Evolutionary conservation across 2,888 invertebrate species (phyloP), one percentile per base, ranked within the genome.

Genomic region (Halictus ligatus): DNA sequence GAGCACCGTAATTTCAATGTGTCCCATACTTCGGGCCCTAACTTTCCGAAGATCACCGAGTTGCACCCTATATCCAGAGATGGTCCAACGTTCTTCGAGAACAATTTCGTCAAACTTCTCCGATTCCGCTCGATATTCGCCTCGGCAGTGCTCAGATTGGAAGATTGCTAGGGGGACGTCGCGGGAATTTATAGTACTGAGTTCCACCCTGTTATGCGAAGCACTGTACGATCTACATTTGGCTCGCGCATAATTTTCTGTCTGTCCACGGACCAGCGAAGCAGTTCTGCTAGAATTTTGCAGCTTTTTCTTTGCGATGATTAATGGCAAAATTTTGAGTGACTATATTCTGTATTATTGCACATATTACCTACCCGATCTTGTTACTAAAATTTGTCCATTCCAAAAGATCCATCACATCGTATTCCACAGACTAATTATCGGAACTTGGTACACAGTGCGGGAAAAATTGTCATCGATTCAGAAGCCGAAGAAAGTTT

Each of bases 91-190:
- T 72, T 83, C 72, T 82, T 75, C 75, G 21, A 46, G 76, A 54
- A 83, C 76, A 64, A 76, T 83, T 83, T 73, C 54, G 75, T 83
- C 80, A 67, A 81, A 84, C 75, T 80, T 77, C 79, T 71, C 50
- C 50, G n/a, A 58, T n/a, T 29, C 15, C 4, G 40, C 25, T n/a
- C 67, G 50, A 35, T 54, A 40, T 29, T 54, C 54, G 12, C 48
- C 48, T 21, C 54, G 21, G 21, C 60, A 7, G 25, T 60, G 25
- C 29, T 60, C 25, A 1, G 13, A 60, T 60, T 15, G 25, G n/a
- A 60, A 60, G n/a, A 60, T 60, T 60, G 60, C 25, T 5, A 5
- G 15, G 60, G 25, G 15, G 60, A 60, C 25, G 12, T 13, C 25
- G 25, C 60, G 25, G 60, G 13, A 60, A 60, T 60, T 60, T 60